A percentile compares a stretch with the other conserved stretches of the same genome.
Evolutionary conservation across 2,888 invertebrate species (phyloP).

Genomic region (Marasmarcha lunaedactyla): DNA sequence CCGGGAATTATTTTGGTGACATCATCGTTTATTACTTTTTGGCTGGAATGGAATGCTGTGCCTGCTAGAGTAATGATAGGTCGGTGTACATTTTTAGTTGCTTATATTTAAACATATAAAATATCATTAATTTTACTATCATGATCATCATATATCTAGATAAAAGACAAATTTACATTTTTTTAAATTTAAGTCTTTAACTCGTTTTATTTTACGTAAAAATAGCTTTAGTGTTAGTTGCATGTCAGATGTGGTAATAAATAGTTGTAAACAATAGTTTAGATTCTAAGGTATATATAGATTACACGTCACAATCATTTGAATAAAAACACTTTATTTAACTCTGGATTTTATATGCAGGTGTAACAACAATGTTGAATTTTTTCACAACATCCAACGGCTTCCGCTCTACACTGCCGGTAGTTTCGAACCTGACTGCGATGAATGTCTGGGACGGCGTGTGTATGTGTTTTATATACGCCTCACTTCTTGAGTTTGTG

Average conservation of each 20-base stretch:
- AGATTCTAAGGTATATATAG: no score
- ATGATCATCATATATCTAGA: slow-evolving; percentile 63
- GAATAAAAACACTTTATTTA: no score
- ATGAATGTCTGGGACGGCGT: slow-evolving; percentile 98
- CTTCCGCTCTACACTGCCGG: slow-evolving; percentile 91
- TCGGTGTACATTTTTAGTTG: slow-evolving; percentile 64
- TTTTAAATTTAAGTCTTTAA: no score
- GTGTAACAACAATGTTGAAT: slow-evolving; percentile 97
- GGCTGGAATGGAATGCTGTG: slow-evolving; percentile 97
- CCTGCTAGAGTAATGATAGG: slow-evolving; percentile 97
- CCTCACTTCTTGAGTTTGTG: slow-evolving; percentile 92
- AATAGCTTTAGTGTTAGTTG: no score
- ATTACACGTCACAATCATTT: no score
- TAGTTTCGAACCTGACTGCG: slow-evolving; percentile 93
- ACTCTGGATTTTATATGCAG: slow-evolving; percentile 64
- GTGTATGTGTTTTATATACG: slow-evolving; percentile 97
- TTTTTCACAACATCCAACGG: slow-evolving; percentile 97
- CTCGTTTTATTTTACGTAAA: no score
- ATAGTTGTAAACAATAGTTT: no score
- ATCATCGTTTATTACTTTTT: slow-evolving; percentile 96
- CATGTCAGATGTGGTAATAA: no score
- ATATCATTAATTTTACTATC: no score
- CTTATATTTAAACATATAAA: slow-evolving; percentile 10
- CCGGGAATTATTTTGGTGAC: slow-evolving; percentile 96
- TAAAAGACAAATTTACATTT: slow-evolving; percentile 97